Evolutionary conservation across 2,888 invertebrate genomes (phyloP).

Genomic region (Rhamnusium bicolor): DNA sequence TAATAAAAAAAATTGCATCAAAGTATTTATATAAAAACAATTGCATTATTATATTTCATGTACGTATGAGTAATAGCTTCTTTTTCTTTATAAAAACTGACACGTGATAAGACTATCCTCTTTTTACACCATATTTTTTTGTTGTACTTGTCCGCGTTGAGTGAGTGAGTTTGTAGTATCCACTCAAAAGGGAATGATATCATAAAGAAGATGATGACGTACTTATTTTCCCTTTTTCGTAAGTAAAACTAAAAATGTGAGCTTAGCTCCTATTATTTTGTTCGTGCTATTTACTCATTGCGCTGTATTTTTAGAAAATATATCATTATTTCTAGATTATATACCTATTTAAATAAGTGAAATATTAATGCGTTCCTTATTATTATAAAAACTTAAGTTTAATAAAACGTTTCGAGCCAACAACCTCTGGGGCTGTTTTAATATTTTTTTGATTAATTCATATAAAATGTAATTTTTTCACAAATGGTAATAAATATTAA

Average conservation of each 20-base stretch:
- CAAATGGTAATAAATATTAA: too few species aligned
- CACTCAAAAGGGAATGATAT: background rate
- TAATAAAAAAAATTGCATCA: too few species aligned
- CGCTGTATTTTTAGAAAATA: background rate
- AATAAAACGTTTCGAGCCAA: too few species aligned
- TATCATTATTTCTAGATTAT: background rate
- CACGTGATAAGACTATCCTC: background rate
- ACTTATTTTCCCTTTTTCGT: constrained; percentile 6
- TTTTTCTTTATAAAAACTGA: background rate
- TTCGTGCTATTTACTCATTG: background rate
- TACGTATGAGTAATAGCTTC: background rate
- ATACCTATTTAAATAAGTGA: background rate
- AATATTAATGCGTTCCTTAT: too few species aligned
- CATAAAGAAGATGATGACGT: constrained; percentile 15
- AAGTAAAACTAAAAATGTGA: background rate
- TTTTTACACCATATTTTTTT: background rate
- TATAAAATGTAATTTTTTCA: too few species aligned
- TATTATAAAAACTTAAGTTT: too few species aligned
- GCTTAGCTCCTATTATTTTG: background rate
- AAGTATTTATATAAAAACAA: background rate
- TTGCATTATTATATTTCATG: background rate
- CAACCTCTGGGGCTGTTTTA: too few species aligned
- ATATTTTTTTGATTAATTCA: too few species aligned
- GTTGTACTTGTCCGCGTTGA: background rate
- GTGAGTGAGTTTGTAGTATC: background rate